These are phyloP conservation scores for Gastrophysa polygoni DNA, from an alignment of 2,888 invertebrate genomes.

Conservation along the genomic window DNA sequence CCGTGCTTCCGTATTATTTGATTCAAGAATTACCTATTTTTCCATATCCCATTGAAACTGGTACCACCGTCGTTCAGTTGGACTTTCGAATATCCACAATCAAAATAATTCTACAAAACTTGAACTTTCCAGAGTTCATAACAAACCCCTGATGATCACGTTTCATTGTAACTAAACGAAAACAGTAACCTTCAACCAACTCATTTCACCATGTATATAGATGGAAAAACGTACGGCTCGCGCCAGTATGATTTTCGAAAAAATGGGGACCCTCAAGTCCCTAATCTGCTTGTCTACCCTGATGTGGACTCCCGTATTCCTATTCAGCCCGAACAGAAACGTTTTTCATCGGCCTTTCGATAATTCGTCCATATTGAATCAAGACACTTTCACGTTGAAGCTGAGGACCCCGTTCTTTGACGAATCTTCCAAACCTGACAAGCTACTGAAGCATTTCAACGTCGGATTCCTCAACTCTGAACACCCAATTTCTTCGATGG, in stretches of 20 bases:
- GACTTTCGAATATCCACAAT: no score
- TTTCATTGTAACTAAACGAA: constrained; percentile 3
- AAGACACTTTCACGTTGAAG: neutral
- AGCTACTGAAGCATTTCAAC: constrained; percentile 28
- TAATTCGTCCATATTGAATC: no score
- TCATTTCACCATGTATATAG: neutral
- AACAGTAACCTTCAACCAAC: constrained; percentile 12
- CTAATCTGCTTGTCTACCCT: constrained; percentile 13
- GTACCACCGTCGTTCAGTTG: no score
- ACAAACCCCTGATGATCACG: constrained; percentile 4
- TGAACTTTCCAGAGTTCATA: neutral
- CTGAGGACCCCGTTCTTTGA: constrained; percentile 2
- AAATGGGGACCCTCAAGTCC: constrained; percentile 23
- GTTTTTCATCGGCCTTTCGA: neutral
- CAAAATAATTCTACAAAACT: neutral
- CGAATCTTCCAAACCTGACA: neutral
- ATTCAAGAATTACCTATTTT: no score
- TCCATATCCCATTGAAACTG: no score
- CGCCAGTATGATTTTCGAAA: neutral
- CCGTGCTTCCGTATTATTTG: no score
- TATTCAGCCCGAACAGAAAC: constrained; percentile 9
- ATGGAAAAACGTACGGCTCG: constrained; percentile 1
- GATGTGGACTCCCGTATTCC: constrained; percentile 6
- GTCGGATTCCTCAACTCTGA: constrained; percentile 25
- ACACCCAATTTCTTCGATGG: constrained; percentile 21